Conservation (phyloP, 1,140 invertebrate species). For the Hyphantria cunea region DNA sequence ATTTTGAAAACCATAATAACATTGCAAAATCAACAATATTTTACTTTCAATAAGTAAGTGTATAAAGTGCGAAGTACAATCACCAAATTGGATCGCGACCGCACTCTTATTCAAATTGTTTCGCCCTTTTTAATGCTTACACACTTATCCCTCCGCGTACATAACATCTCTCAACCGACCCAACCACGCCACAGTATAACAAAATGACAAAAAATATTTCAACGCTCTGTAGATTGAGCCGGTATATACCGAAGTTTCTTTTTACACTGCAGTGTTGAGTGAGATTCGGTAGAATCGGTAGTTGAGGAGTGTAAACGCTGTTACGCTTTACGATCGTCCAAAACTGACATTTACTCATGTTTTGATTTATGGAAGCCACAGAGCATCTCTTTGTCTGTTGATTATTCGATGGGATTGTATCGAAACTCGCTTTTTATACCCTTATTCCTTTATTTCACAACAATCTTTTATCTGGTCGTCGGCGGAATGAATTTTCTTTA, state of each 20-base stretch:
- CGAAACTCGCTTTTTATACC: slow-evolving; percentile 15
- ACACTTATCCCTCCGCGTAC: slow-evolving; percentile 15
- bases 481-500: slow-evolving; percentile 37
- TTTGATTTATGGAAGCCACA: slow-evolving; percentile 45
- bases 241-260: background rate
- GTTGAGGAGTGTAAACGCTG: slow-evolving; percentile 19
- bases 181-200: background rate
- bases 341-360: slow-evolving; percentile 49
- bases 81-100: slow-evolving; percentile 19
- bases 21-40: too few species aligned
- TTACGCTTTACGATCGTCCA: slow-evolving; percentile 43
- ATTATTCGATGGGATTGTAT: slow-evolving; percentile 39
- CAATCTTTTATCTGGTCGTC: slow-evolving; percentile 35
- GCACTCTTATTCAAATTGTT: slow-evolving; percentile 27
- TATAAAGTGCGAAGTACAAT: too few species aligned
- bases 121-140: slow-evolving; percentile 22
- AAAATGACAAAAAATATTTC: background rate
- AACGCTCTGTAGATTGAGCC: background rate
- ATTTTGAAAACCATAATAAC: too few species aligned
- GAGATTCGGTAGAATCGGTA: slow-evolving; percentile 3
- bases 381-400: slow-evolving; percentile 37
- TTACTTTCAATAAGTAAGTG: too few species aligned
- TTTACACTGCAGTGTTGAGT: slow-evolving; percentile 10
- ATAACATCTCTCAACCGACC: slow-evolving; percentile 9
- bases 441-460: slow-evolving; percentile 8